These are phyloP conservation scores for Chloroceryle amazona DNA, from an alignment of 2,797 vertebrate species.

Conservation along the genomic window DNA sequence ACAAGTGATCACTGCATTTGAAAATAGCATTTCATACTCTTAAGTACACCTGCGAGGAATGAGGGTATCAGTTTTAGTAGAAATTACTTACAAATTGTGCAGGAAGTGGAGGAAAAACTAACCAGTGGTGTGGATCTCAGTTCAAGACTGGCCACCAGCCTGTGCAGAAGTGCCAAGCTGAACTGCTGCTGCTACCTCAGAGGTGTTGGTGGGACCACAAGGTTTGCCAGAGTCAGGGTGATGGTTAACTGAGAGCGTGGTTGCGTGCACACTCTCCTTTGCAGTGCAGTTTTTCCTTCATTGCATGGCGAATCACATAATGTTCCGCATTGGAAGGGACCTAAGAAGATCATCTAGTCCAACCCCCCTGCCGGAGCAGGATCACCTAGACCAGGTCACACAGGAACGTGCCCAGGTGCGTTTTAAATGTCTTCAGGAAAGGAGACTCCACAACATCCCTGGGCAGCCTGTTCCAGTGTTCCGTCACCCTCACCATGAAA, in stretches of 20 bases:
- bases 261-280: rapidly evolving
- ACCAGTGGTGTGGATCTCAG: rapidly evolving
- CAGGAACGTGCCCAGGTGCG: too few species aligned
- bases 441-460: too few species aligned
- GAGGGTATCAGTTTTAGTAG: background rate
- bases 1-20: rapidly evolving
- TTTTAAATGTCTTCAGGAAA: too few species aligned
- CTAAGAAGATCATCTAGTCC: too few species aligned
- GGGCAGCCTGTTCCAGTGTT: too few species aligned
- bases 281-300: background rate
- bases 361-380: too few species aligned
- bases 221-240: background rate
- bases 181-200: background rate
- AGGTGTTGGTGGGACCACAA: rapidly evolving
- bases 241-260: rapidly evolving
- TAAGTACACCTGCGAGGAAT: background rate
- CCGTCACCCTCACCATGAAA: too few species aligned
- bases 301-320: too few species aligned
- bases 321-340: too few species aligned
- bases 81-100: background rate
- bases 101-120: background rate
- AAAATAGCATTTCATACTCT: background rate
- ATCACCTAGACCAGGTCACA: too few species aligned
- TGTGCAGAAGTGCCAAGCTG: rapidly evolving
- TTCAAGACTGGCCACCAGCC: background rate